These are phyloP conservation scores for Alfaro cultratus DNA, from an alignment of 2,797 vertebrate species.

Conservation along the genomic window DNA sequence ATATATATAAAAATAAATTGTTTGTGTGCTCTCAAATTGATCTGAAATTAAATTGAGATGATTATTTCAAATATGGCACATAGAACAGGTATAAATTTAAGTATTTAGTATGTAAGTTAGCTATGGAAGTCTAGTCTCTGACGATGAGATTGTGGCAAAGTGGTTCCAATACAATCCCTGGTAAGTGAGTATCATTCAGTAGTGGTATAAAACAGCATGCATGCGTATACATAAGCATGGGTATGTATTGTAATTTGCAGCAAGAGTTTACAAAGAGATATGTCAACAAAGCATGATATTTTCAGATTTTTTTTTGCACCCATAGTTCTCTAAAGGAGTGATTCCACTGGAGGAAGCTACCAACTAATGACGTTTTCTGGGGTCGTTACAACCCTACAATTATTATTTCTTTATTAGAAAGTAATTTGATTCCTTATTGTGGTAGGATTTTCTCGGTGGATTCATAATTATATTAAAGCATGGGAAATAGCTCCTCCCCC, in stretches of 20 bases:
- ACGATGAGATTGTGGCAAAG: neutral
- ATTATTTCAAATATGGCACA: neutral
- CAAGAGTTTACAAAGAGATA: neutral
- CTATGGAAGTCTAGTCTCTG: neutral
- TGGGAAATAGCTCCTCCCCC: too few species aligned
- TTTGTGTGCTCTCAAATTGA: neutral
- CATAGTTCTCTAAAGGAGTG: neutral
- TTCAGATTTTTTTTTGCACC: neutral
- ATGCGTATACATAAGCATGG: neutral
- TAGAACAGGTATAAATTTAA: neutral
- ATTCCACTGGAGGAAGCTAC: neutral
- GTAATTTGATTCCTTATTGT: neutral
- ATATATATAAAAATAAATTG: neutral
- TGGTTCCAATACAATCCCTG: neutral
- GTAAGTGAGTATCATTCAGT: neutral
- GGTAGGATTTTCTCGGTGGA: neutral
- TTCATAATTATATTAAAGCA: neutral
- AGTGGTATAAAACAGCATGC: neutral
- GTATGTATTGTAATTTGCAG: neutral
- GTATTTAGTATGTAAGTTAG: neutral
- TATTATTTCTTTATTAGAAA: neutral
- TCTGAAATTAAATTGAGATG: neutral
- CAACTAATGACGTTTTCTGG: too few species aligned
- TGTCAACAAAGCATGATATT: neutral
- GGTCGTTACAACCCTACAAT: neutral